Evolutionary conservation across 1,140 invertebrate genomes (phyloP), one percentile per base, ranked within the genome.

Genomic region (Battus philenor): DNA sequence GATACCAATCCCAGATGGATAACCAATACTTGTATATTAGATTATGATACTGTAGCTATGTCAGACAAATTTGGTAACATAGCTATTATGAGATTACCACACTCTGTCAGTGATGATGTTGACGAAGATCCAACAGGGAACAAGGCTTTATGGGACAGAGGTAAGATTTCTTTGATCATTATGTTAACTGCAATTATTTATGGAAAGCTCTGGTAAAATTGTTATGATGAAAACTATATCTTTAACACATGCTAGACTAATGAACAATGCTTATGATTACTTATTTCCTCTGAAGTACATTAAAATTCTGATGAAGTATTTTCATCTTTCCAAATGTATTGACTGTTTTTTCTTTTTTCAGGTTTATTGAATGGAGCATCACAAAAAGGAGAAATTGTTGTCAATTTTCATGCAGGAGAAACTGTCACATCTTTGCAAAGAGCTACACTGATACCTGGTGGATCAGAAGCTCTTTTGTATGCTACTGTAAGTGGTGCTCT

Each of bases 41-140:
- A 99, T 87, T 99, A 98, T 63, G 95, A 98, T 65, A 99, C 98
- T 1, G 92, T 99, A 12, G 97, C 97, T 0, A 93, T 95, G 20
- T 96, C 95, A 1, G 98, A 99, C 79, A 99, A 99, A 83, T 99
- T 99, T 90, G 98, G 98, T n/a, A 99, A 99, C 74, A 90, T 99
- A 54, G 91, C 93, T 44, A 90, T 99, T 50, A 93, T 98, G 54
- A 89, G 98, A 10, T 77, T 99, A 17, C 95, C 97, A 0, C 90
- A 91, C 34, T 95, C 95, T 49, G 93, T 98, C 0, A 95, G 92
- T 13, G 98, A 99, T 86, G 97, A 99, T 69, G 96, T 99, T 0
- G 98, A 99, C 70, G 98, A 99, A 87, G 98, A 99, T 88, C 98
- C 98, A 0, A 99, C 98, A 0, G 98, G 98, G 9, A 98, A 97